A percentile compares a stretch with the other conserved stretches of the same genome.
phyloP scores from a whole-genome alignment of 2,797 vertebrate genomes.

The Falco cherrug region DNA sequence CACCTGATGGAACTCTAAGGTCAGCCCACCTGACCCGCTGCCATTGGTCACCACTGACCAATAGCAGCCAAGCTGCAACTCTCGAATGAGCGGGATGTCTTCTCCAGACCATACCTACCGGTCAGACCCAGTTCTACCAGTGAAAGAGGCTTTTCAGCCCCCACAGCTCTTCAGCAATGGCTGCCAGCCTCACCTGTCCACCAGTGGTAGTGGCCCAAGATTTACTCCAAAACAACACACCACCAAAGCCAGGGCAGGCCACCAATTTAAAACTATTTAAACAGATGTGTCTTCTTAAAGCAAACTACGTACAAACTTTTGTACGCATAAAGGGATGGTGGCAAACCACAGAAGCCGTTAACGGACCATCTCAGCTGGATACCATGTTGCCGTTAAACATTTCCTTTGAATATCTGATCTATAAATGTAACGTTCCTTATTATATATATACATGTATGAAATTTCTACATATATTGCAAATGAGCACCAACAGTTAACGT shows the following conservation, averaged over 20 bases:
- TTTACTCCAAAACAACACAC: not conserved
- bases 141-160: not conserved
- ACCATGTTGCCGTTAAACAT: not conserved
- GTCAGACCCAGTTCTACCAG: not conserved
- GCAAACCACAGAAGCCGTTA: not conserved
- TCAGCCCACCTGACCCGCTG: not conserved
- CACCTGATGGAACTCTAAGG: not conserved
- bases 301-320: not conserved
- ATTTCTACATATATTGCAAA: not conserved
- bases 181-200: not conserved
- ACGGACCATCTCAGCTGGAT: fast-evolving
- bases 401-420: not conserved
- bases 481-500: not conserved
- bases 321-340: fast-evolving
- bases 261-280: not conserved
- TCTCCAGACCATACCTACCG: not conserved
- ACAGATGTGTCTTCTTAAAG: not conserved
- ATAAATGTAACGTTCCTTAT: not conserved
- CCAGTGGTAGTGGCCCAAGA: fast-evolving
- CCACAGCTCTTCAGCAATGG: not conserved
- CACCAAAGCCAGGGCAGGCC: not conserved
- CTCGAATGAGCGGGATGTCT: not conserved
- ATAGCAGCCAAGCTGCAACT: not conserved
- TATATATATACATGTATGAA: not conserved
- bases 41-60: fast-evolving